Evolutionary conservation across 1,140 invertebrate species (phyloP), one percentile per base, ranked within the genome.

Genomic region (Drosophila saltans): DNA sequence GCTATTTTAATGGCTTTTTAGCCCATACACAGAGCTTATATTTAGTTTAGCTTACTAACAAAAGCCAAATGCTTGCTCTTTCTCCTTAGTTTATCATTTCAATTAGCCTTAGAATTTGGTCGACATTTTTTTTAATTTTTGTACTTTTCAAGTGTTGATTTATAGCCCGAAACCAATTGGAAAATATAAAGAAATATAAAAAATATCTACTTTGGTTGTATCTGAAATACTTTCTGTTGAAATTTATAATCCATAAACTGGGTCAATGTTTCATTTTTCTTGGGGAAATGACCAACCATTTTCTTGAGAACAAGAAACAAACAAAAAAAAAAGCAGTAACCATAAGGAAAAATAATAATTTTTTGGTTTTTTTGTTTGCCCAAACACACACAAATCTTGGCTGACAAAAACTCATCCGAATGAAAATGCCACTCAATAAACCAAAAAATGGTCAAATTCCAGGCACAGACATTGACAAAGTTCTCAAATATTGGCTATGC

Each of bases 401-500:
- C 24, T 68, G 63, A 72, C 40, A 39, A 65, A 67, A 75, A 73
- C 56, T 66, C 66, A 68, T 48, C 70, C 45, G 61, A 81, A 81
- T 52, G 45, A 43, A 65, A 70, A 81, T 81, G 61, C 48, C 26
- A 69, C 39, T 61, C 72, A 78, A 79, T 86, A 78, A 88, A 64
- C 68, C 57, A 73, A 75, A 68, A 85, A 72, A 74, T 71, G 72
- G 59, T 80, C 36, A 66, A 69, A 72, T 28, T 72, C 72, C 67
- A 21, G 75, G 40, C 65, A 69, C 1, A 33, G 83, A 86, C 83
- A 88, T 83, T 86, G 83, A 86, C 83, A 86, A 86, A 86, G 80
- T 45, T 73, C 67, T 57, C 62, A 86, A 81, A 88, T 88, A 86
- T 86, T 86, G 79, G 72, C 73, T 65, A 28, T 43, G 61, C 45